Evolutionary conservation across 2,888 invertebrate genomes (phyloP).

Genomic region (Eupithecia abbreviata): DNA sequence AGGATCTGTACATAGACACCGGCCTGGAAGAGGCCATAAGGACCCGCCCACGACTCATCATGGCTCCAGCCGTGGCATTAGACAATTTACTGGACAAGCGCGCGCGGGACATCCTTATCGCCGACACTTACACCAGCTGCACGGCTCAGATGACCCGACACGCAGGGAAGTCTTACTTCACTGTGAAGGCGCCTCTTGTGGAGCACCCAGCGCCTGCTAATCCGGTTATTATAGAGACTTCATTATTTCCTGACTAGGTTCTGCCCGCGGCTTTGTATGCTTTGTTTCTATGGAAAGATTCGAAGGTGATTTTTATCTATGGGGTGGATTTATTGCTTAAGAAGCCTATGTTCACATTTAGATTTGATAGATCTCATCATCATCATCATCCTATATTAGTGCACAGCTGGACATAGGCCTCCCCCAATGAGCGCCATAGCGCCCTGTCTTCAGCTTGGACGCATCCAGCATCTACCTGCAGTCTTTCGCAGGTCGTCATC

Average conservation of each 20-base stretch:
- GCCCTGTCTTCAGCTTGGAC: too few relatives aligned
- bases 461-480: too few relatives aligned
- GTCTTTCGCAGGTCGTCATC: too few relatives aligned
- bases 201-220: constrained; percentile 45
- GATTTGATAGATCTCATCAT: too few relatives aligned
- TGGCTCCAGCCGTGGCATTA: constrained; percentile 64
- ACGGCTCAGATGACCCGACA: constrained; percentile 37
- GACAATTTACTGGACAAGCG: constrained; percentile 54
- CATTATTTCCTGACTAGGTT: neutral
- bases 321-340: too few relatives aligned
- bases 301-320: too few relatives aligned
- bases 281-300: too few relatives aligned
- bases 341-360: too few relatives aligned
- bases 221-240: constrained; percentile 45
- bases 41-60: constrained; percentile 62
- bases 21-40: constrained; percentile 49
- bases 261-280: too few relatives aligned
- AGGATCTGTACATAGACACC: constrained; percentile 40
- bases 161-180: neutral
- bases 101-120: constrained; percentile 24
- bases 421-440: too few relatives aligned
- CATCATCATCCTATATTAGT: too few relatives aligned
- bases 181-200: constrained; percentile 49
- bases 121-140: constrained; percentile 59
- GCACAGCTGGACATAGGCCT: too few relatives aligned